phyloP scores from a whole-genome alignment of 2,888 invertebrate genomes.

The Augochlorella aurata region DNA sequence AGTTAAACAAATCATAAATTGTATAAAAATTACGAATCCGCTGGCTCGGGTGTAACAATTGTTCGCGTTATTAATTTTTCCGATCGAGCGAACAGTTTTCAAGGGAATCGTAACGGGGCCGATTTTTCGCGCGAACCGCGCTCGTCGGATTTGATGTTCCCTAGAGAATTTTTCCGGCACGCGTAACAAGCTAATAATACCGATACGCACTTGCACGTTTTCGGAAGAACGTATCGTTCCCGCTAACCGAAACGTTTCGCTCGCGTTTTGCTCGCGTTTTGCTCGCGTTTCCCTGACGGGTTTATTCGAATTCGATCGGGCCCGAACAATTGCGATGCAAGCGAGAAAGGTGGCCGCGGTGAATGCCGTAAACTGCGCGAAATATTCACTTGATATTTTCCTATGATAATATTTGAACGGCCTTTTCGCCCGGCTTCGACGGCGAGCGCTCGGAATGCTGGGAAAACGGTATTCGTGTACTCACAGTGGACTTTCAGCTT shows the following conservation, averaged over 20 bases:
- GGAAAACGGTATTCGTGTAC: constrained; percentile 80
- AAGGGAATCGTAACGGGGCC: background rate
- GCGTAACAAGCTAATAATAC: background rate
- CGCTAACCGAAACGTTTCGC: background rate
- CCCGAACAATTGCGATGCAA: background rate
- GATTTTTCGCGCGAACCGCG: background rate
- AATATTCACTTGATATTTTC: background rate
- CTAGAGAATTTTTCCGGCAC: background rate
- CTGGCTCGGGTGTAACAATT: too few relatives aligned
- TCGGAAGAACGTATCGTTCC: background rate
- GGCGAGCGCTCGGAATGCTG: too few relatives aligned
- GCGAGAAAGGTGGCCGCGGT: background rate
- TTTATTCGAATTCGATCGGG: background rate
- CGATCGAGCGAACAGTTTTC: too few relatives aligned
- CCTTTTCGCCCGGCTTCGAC: too few relatives aligned
- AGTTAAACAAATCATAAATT: too few relatives aligned
- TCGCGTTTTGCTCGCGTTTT: background rate
- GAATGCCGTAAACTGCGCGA: background rate
- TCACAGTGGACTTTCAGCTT: constrained; percentile 94
- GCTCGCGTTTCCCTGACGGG: background rate
- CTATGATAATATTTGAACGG: background rate
- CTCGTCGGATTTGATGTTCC: background rate
- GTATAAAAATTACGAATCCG: too few relatives aligned
- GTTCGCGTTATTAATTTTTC: too few relatives aligned
- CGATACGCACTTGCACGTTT: background rate